Evolutionary conservation across 2,113 vertebrate genomes (phyloP), one percentile per base, ranked within the genome.

Genomic region (Xiphophorus maculatus): DNA sequence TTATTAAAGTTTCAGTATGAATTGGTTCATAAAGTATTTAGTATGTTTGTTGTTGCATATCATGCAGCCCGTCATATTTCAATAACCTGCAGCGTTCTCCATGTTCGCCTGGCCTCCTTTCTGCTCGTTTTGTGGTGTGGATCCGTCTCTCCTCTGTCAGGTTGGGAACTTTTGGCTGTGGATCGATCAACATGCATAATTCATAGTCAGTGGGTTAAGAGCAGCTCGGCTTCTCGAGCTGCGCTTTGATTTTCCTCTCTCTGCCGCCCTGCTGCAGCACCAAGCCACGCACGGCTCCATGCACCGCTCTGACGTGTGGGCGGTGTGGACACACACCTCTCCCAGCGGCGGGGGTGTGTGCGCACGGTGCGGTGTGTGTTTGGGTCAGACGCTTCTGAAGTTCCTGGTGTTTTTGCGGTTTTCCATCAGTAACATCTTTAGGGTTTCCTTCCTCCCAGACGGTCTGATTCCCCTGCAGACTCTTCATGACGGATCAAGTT

Each of bases 131-230:
- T 71, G 72, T 70, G 71, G 67, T 76, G 85, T 30, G 75, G 89
- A 92, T 91, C 88, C 86, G 87, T 91, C 87, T 86, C 87, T 83
- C 17, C 79, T 28, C 28, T 87, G 82, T 78, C 81, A 85, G 82
- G 76, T 91, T 87, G 67, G 84, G 66, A 89, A 88, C 86, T 87
- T 90, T 89, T 89, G 79, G 85, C 81, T 71, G 81, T 74, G 81
- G 35, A 93, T 93, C 92, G 83, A 92, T 92, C 84, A 78, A 37
- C 84, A 91, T 92, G 88, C 88, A 93, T 93, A 90, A 92, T 92
- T 92, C 91, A 92, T 93, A 77, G 86, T 90, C 84, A 71, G 87
- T 74, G 84, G 82, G 87, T 89, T 91, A 85, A 88, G 82, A 90
- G 79, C 81, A 87, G 85, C 82, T 69, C 82, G 19, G 75, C 82